Base-by-base conservation (phyloP, 2,888 invertebrate genomes). In the Trachelus troglodyta region DNA sequence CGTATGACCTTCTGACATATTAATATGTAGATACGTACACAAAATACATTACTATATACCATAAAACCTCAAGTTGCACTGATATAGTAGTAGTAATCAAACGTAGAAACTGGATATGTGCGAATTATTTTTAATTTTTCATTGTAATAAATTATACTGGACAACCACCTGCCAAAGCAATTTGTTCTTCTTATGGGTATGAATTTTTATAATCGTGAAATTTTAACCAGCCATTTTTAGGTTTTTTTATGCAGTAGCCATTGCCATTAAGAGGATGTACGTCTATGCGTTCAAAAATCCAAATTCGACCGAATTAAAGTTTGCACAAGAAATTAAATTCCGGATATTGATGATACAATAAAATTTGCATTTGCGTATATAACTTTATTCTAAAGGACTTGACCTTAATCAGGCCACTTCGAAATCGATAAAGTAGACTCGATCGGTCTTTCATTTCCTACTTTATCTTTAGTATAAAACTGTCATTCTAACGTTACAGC, bases 71-170 rank as follows among this genome's bases (percentile, higher is more conserved):
- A 71, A 33, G 33, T 30, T 71, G 31, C 33, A 71, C 15, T 15
- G 71, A 71, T 23, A 56, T n/a, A 71, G 71, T 71, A 31, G 31
- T 71, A 71, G 12, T 6, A 30, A 12, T 15, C 11, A 9, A 23
- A 9, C 31, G 2, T 30, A 71, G 31, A 31, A 71, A 3, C 12
- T 30, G 9, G 31, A 1, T 31, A 71, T 31, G 71, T 71, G 30
- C 12, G 33, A 30, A 71, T 71, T 71, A 71, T 71, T 71, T 71
- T 71, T 15, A 71, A 71, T 71, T 71, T 71, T 71, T 71, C 31
- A 71, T 71, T 30, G 2, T n/a, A 71, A 71, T 71, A 71, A 71
- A 71, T 71, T 33, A 71, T 33, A 71, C 23, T 71, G n/a, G 15
- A 71, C 31, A 71, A 33, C 33, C 71, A 33, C 9, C 23, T 56